These are phyloP conservation scores for Tetrax tetrax DNA, from an alignment of 2,113 vertebrate species.

Conservation along the genomic window DNA sequence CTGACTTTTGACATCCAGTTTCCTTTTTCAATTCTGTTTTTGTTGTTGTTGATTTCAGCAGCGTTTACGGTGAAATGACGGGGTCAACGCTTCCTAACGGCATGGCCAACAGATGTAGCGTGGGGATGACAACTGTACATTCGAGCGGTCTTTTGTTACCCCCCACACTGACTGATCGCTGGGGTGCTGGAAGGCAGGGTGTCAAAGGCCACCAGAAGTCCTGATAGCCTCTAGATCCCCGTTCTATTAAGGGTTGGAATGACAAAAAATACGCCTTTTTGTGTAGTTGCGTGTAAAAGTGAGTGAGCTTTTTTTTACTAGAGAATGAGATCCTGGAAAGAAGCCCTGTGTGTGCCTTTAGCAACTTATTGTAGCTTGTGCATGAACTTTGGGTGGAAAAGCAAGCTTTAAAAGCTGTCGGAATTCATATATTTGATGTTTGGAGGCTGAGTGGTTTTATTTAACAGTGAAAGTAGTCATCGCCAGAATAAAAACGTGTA, in stretches of 20 bases:
- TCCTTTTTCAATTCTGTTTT: slow-evolving; percentile 7
- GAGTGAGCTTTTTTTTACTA: not conserved
- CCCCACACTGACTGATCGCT: slow-evolving; percentile 20
- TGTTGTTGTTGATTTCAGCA: slow-evolving; percentile 51
- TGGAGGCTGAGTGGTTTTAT: slow-evolving; percentile 8
- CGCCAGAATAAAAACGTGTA: not conserved
- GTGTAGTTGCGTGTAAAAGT: not conserved
- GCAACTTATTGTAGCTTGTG: not conserved
- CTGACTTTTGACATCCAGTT: slow-evolving; percentile 30
- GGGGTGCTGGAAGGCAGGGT: slow-evolving; percentile 19
- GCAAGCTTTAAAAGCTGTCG: slow-evolving; percentile 11
- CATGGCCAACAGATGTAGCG: slow-evolving; percentile 35
- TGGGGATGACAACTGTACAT: slow-evolving; percentile 31
- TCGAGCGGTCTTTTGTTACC: not conserved
- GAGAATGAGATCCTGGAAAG: not conserved
- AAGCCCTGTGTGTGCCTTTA: not conserved
- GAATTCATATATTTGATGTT: not conserved
- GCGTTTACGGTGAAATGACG: slow-evolving; percentile 1
- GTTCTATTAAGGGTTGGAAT: not conserved
- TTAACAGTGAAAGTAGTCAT: not conserved
- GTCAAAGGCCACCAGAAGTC: slow-evolving; percentile 47
- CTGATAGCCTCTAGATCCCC: not conserved
- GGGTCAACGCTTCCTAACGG: slow-evolving; percentile 35
- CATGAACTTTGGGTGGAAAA: not conserved
- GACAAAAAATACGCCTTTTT: not conserved